Evolutionary conservation across 2,797 vertebrate genomes (phyloP), one percentile per base, ranked within the genome.

Genomic region (Ctenopoma kingsleyae): DNA sequence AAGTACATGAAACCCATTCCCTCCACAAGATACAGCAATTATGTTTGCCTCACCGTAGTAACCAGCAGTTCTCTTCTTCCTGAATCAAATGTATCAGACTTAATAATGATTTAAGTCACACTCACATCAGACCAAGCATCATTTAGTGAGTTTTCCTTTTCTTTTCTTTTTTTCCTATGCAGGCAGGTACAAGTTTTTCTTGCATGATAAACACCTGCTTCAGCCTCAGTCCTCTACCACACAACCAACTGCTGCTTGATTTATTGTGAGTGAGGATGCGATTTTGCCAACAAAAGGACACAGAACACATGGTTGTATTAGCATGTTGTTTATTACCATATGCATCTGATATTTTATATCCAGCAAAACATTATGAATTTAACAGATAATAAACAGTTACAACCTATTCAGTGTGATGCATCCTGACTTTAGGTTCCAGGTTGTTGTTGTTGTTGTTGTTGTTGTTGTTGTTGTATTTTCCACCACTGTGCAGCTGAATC

Each of bases 1-100:
- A 66, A 72, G 77, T 59, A 67, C 23, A 36, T 61, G 5, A 15
- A 66, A 30, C 44, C 20, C 32, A 27, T 43, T 40, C 47, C 54
- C 44, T 52, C 40, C 16, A 16, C 46, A 67, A 41, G 20, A 11
- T 35, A 48, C 13, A 56, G 38, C 35, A 61, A 50, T 40, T 55
- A 40, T 64, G 13, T 19, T 49, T 53, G 13, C 20, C 59, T 69
- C 16, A 8, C 54, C 3, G 38, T 54, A 58, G 32, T 67, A 54
- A 76, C 48, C 27, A 16, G 40, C 41, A 30, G 6, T 72, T 0
- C 54, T 35, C 49, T 1, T 61, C 30, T 48, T 74, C 48, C 35
- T 71, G 9, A 40, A 38, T 73, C 52, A 62, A 35, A 30, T 57
- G 19, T 27, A 48, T 52, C 59, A 77, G 6, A 66, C 30, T 32